Evolutionary conservation across 2,888 invertebrate genomes (phyloP).

Genomic region (Oxycera nigricornis): DNA sequence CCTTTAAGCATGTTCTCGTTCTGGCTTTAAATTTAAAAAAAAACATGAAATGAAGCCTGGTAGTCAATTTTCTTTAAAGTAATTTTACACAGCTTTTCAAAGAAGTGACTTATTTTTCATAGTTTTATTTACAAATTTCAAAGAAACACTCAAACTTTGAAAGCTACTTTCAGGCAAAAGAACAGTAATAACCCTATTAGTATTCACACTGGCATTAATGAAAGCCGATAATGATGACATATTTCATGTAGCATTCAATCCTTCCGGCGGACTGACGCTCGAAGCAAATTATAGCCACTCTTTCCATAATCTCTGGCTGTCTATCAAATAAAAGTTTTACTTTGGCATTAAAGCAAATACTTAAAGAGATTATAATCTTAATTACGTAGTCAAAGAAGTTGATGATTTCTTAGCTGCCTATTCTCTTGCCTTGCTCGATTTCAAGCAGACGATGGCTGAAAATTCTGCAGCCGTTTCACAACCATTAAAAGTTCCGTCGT

Average conservation of each 20-base stretch:
- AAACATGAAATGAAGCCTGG: too few relatives aligned
- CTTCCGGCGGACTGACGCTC: background rate
- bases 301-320: background rate
- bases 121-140: too few relatives aligned
- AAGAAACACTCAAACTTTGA: too few relatives aligned
- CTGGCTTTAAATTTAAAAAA: too few relatives aligned
- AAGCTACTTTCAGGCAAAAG: too few relatives aligned
- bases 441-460: background rate
- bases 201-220: background rate
- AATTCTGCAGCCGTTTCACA: background rate
- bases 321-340: background rate
- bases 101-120: too few relatives aligned
- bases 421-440: background rate
- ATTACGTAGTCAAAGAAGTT: conserved; percentile 2
- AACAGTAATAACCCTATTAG: background rate
- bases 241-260: background rate
- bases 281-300: background rate
- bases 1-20: too few relatives aligned
- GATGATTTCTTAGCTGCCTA: background rate
- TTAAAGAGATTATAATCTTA: background rate
- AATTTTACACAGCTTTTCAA: too few relatives aligned
- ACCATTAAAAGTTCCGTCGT: background rate
- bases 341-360: background rate
- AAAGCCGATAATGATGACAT: background rate
- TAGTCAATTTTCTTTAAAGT: too few relatives aligned